Percentiles rank a stretch among this genome's conserved stretches.
phyloP scores from a whole-genome alignment of 1,140 invertebrate species.

The Himalopsyche phryganea region DNA sequence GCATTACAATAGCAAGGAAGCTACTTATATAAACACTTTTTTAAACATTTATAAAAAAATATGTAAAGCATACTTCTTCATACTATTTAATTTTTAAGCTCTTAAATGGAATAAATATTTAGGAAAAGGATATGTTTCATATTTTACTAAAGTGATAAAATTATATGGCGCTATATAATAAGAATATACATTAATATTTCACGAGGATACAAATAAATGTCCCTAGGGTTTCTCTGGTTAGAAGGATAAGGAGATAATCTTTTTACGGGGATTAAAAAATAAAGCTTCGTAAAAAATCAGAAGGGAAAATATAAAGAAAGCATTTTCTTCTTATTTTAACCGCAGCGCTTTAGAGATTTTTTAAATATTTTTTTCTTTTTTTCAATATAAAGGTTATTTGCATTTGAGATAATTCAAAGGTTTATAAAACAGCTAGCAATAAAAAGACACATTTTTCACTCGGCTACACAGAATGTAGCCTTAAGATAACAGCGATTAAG shows the following conservation, averaged over 20 bases:
- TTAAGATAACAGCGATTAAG: no score
- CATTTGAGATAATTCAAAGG: constrained; percentile 24
- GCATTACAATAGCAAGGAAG: no score
- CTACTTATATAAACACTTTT: no score
- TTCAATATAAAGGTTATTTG: constrained; percentile 17
- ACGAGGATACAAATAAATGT: constrained; percentile 16
- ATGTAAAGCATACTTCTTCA: no score
- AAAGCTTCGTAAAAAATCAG: constrained; percentile 21
- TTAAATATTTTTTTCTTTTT: background rate
- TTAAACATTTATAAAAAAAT: no score
- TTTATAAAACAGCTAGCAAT: constrained; percentile 3
- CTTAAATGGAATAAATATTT: no score
- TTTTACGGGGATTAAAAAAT: constrained; percentile 35
- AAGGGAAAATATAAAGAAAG: constrained; percentile 18
- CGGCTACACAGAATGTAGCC: no score
- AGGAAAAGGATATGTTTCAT: no score
- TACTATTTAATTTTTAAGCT: no score
- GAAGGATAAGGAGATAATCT: constrained; percentile 32
- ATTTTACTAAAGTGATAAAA: no score
- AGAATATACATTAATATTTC: no score
- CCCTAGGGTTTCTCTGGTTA: constrained; percentile 12
- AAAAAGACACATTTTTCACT: background rate
- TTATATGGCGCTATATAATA: no score
- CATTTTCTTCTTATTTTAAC: constrained; percentile 20
- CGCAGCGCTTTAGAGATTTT: constrained; percentile 7